Evolutionary conservation across 2,113 vertebrate species (phyloP).

Genomic region (Oreochromis aureus): DNA sequence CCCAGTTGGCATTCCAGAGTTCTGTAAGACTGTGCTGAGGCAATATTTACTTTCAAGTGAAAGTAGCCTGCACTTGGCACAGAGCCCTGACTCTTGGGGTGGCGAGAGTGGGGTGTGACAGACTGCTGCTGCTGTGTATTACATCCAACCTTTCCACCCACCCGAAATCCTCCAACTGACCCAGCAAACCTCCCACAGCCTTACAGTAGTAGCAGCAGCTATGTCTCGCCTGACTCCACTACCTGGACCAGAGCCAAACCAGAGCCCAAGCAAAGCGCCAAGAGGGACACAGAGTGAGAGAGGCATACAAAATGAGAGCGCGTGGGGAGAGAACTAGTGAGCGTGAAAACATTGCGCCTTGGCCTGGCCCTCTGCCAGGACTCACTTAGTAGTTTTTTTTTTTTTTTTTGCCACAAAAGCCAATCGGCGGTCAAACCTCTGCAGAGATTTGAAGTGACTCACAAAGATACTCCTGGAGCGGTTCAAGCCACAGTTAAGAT

Average conservation of each 20-base stretch:
- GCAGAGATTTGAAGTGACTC: conserved; percentile 29
- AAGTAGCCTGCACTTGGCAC: conserved; percentile 61
- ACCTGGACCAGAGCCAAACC: conserved; percentile 69
- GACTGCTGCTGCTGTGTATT: conserved; percentile 55
- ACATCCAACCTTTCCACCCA: conserved; percentile 56
- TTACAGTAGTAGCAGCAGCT: background rate
- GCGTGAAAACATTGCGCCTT: conserved; percentile 31
- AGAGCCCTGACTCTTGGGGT: conserved; percentile 37
- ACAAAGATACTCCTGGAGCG: conserved; percentile 26
- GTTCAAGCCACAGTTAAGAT: conserved; percentile 27
- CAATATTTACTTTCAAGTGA: conserved; percentile 68
- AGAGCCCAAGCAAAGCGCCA: conserved; percentile 37
- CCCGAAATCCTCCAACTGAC: conserved; percentile 54
- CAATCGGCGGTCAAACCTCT: conserved; percentile 43
- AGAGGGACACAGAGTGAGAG: conserved; percentile 23
- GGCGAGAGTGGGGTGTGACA: background rate
- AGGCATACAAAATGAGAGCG: conserved; percentile 24
- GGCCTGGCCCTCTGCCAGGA: conserved; percentile 62
- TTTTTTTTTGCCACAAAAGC: conserved; percentile 48
- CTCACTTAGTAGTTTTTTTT: conserved; percentile 58
- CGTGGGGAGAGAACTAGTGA: conserved; percentile 9
- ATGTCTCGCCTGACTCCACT: conserved; percentile 31
- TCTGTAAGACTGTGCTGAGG: conserved; percentile 52
- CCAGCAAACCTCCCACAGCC: conserved; percentile 56
- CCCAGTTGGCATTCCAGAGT: conserved; percentile 48